Conservation (phyloP, 2,888 invertebrate genomes). For the Phorcus lineatus region DNA sequence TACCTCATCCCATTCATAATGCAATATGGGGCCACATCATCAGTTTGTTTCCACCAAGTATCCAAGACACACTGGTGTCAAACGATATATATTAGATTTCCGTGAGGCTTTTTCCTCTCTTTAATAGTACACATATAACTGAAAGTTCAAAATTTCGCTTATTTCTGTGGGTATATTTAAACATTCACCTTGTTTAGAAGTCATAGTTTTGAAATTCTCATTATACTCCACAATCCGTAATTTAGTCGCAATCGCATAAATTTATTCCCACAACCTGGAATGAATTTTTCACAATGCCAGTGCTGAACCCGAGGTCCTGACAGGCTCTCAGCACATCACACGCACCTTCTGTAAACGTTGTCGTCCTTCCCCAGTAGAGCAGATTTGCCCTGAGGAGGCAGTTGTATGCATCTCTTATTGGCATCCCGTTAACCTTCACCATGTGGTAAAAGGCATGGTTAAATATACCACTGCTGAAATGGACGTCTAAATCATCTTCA, state of each 20-base stretch:
- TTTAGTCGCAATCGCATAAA: conserved; percentile 30
- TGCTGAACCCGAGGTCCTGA: conserved; percentile 48
- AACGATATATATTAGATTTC: no score
- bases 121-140: no score
- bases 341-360: conserved; percentile 47
- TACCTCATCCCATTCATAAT: no score
- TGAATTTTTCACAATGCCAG: conserved; percentile 40
- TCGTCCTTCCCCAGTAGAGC: conserved; percentile 49
- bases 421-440: conserved; percentile 29
- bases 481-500: conserved; percentile 42
- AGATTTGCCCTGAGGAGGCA: conserved; percentile 51
- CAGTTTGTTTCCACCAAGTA: no score
- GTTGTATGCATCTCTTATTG: conserved; percentile 42
- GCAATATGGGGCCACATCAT: no score
- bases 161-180: no score
- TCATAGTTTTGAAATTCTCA: no score
- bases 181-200: no score
- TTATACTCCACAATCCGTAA: no score
- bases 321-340: conserved; percentile 55
- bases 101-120: no score
- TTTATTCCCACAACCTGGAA: conserved; percentile 49
- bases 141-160: no score
- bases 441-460: conserved; percentile 51
- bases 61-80: no score
- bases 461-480: conserved; percentile 56